These are phyloP conservation scores for Pseudomyrmex dendroicus DNA, from an alignment of 1,140 invertebrate species.

Conservation along the genomic window DNA sequence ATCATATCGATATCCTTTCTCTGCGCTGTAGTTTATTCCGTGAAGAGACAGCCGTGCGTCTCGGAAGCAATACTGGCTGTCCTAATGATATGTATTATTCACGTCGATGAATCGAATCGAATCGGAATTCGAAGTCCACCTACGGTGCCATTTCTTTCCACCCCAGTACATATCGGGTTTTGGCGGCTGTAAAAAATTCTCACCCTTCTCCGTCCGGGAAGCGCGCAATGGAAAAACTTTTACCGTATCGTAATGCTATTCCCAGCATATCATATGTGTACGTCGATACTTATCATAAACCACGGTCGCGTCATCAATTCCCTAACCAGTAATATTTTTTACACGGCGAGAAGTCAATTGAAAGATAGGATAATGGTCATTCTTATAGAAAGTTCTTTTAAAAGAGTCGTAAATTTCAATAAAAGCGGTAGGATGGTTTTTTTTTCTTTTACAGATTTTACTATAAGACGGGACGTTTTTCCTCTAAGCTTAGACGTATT, in stretches of 20 bases:
- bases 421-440: too few relatives aligned
- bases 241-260: conserved; percentile 61
- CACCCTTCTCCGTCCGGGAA: neutral
- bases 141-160: conserved; percentile 36
- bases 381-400: neutral
- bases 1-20: conserved; percentile 55
- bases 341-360: neutral
- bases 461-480: too few relatives aligned
- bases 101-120: conserved; percentile 66
- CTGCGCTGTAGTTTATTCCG: conserved; percentile 11
- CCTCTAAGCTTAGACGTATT: neutral
- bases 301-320: conserved; percentile 7
- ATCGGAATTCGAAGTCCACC: conserved; percentile 53
- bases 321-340: neutral
- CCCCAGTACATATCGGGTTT: neutral
- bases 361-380: conserved; percentile 12
- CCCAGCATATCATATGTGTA: conserved; percentile 33
- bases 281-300: conserved; percentile 43
- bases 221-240: conserved; percentile 56
- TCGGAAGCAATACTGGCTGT: conserved; percentile 52
- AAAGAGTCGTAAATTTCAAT: too few relatives aligned
- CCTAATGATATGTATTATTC: conserved; percentile 72
- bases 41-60: conserved; percentile 19
- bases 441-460: too few relatives aligned
- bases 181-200: conserved; percentile 56